phyloP scores from a whole-genome alignment of 92 coral and sea anemone species.

The Parazoanthus darwini region DNA sequence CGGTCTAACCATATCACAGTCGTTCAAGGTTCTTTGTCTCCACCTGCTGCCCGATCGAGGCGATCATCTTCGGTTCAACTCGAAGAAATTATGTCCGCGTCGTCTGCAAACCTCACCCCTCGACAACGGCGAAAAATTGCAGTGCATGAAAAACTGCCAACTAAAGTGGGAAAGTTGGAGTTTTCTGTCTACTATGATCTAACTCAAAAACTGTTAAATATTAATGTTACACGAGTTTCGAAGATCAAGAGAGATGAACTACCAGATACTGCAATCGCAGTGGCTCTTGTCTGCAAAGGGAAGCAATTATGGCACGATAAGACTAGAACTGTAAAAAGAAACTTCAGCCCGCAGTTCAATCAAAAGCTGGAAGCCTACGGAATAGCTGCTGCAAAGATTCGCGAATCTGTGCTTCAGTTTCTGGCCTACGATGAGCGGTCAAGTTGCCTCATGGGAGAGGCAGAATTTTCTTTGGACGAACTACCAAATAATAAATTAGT shows the following conservation, averaged over 20 bases:
- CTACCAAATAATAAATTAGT: conserved; percentile 32
- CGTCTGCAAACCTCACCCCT: background rate
- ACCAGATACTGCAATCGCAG: conserved; percentile 12
- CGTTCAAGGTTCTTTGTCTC: conserved; percentile 22
- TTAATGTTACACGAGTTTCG: conserved; percentile 25
- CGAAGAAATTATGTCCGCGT: conserved; percentile 1
- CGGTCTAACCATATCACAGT: conserved; percentile 25
- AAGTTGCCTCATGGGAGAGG: conserved; percentile 24
- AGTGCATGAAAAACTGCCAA: conserved; percentile 20
- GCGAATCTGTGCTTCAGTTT: conserved; percentile 23
- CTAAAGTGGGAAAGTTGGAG: conserved; percentile 22
- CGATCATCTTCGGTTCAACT: conserved; percentile 13
- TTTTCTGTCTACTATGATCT: conserved; percentile 41
- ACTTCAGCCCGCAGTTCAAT: conserved; percentile 36
- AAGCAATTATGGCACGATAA: conserved; percentile 30
- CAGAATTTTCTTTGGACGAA: conserved; percentile 18
- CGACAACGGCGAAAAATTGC: conserved; percentile 37
- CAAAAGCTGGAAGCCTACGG: conserved; percentile 41
- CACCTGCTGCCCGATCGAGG: background rate
- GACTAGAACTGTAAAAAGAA: conserved; percentile 37
- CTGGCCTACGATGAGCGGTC: conserved; percentile 27
- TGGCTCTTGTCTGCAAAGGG: conserved; percentile 26
- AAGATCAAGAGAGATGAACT: conserved; percentile 28
- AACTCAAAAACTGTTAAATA: conserved; percentile 13
- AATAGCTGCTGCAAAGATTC: conserved; percentile 15